Percentiles rank a stretch among this genome's conserved stretches.
Evolutionary conservation across 2,888 invertebrate species (phyloP).

Genomic region (Anticlea derivata): DNA sequence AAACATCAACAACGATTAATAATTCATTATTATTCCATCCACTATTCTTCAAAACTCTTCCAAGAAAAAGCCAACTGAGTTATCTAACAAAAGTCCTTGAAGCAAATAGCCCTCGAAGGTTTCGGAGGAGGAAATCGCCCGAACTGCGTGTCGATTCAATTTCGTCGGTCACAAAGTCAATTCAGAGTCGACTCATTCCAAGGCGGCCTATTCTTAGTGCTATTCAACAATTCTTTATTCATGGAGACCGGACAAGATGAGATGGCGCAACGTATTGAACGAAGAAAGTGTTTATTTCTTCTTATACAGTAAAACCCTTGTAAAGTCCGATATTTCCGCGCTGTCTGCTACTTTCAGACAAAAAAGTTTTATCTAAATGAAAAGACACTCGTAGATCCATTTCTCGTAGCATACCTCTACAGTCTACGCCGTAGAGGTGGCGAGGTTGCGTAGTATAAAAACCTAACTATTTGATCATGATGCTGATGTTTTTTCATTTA

Average conservation of each 20-base stretch:
- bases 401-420: not conserved
- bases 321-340: too few species aligned
- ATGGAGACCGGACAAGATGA: not conserved
- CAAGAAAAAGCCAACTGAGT: slow-evolving; percentile 3
- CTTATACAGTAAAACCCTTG: not conserved
- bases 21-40: too few species aligned
- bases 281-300: not conserved
- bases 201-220: slow-evolving; percentile 10
- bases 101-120: slow-evolving; percentile 12
- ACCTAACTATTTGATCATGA: too few species aligned
- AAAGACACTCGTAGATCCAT: too few species aligned
- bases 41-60: not conserved
- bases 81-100: slow-evolving; percentile 19
- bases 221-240: slow-evolving; percentile 11
- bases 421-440: slow-evolving; percentile 12
- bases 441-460: too few species aligned
- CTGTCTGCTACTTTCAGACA: too few species aligned
- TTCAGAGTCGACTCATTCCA: slow-evolving; percentile 19
- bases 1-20: too few species aligned
- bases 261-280: not conserved
- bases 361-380: too few species aligned
- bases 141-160: slow-evolving; percentile 34
- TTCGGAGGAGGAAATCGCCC: slow-evolving; percentile 21
- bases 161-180: slow-evolving; percentile 27
- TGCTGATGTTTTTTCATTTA: too few species aligned